A percentile compares a stretch with the other conserved stretches of the same genome.
These are phyloP conservation scores for Mesorhabditis sp. DNA, from an alignment of 2,888 invertebrate species.

Conservation along the genomic window DNA sequence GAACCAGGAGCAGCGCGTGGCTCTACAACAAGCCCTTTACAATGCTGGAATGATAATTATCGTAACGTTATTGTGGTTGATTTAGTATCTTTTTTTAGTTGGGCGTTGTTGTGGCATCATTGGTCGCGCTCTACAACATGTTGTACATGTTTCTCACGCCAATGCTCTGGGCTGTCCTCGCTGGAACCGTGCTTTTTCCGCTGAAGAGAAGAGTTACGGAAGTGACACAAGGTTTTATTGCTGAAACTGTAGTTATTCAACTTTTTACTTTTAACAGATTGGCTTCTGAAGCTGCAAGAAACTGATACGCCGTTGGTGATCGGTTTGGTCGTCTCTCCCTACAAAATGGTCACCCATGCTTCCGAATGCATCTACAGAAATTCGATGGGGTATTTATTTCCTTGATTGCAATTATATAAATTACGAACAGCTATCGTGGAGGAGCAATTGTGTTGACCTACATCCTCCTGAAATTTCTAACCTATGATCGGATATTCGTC, in stretches of 20 bases:
- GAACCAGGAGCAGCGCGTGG: conserved; percentile 41
- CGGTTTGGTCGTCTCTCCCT: conserved; percentile 65
- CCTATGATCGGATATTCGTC: conserved; percentile 50
- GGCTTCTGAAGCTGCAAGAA: conserved; percentile 43
- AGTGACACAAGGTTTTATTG: conserved; percentile 23
- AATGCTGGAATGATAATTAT: conserved; percentile 47
- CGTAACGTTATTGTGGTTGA: conserved; percentile 21
- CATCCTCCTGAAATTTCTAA: conserved; percentile 47
- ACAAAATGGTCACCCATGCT: conserved; percentile 62
- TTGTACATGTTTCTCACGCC: conserved; percentile 70
- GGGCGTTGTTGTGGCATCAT: conserved; percentile 63
- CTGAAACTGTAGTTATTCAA: neutral
- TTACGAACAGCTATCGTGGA: conserved; percentile 39
- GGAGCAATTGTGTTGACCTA: conserved; percentile 38
- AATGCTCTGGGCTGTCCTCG: conserved; percentile 87
- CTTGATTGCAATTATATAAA: conserved; percentile 7
- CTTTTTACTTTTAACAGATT: conserved; percentile 28
- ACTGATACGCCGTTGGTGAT: conserved; percentile 62
- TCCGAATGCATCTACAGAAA: conserved; percentile 39
- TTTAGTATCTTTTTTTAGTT: conserved; percentile 31
- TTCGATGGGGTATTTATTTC: conserved; percentile 20
- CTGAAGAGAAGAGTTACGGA: conserved; percentile 80
- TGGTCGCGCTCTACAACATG: conserved; percentile 72
- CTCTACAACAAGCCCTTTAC: conserved; percentile 52
- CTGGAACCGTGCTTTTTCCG: conserved; percentile 94